phyloP scores from a whole-genome alignment of 1,140 invertebrate genomes.

The Drosophila murphyi region DNA sequence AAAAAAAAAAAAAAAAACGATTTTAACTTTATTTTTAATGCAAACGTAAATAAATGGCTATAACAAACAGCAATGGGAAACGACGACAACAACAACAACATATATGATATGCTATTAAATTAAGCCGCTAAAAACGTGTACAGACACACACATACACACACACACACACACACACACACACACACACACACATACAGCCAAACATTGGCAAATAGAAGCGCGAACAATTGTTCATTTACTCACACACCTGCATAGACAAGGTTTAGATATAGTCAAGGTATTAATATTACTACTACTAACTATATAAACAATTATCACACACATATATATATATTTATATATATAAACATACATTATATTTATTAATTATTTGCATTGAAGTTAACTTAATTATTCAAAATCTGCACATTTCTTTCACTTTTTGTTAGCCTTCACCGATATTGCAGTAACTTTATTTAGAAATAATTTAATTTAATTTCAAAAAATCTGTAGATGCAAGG shows the following conservation, averaged over 20 bases:
- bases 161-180: background rate
- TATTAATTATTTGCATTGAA: conserved; percentile 53
- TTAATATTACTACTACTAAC: conserved; percentile 8
- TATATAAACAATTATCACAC: conserved; percentile 25
- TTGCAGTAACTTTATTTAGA: too few relatives aligned
- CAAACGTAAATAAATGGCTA: conserved; percentile 50
- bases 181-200: background rate
- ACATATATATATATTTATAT: background rate
- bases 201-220: background rate
- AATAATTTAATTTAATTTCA: too few relatives aligned
- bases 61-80: conserved; percentile 2
- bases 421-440: background rate
- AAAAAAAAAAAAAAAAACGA: conserved; percentile 9
- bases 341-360: conserved; percentile 4
- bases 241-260: conserved; percentile 34
- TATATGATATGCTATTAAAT: conserved; percentile 57
- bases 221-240: conserved; percentile 12
- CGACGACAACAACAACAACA: conserved; percentile 15
- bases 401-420: background rate
- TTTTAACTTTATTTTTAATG: conserved; percentile 39
- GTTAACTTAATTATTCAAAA: conserved; percentile 63
- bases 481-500: too few relatives aligned
- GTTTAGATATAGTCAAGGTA: conserved; percentile 50
- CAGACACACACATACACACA: background rate
- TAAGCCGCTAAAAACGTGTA: conserved; percentile 35